Evolutionary conservation across 2,888 invertebrate genomes (phyloP), one percentile per base, ranked within the genome.

Genomic region (Cantharis lateralis): DNA sequence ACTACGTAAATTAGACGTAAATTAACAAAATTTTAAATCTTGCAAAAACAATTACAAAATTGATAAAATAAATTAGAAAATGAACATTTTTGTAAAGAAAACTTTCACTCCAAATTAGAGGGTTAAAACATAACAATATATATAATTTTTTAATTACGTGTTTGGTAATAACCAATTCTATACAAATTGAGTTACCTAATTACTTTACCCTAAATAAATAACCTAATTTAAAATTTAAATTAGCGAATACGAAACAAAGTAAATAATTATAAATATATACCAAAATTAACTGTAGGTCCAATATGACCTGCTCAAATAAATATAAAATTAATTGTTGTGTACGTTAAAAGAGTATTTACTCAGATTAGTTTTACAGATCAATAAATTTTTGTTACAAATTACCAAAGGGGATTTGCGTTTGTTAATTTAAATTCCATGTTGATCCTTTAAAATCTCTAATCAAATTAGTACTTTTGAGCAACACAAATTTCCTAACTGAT

Each of bases 381-480:
- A 70, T 70, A 70, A 70, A 66, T 66, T 66, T 66, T 66, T 66
- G 64, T 72, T 72, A 64, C 72, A 72, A 72, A 72, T 64, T 64
- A 18, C 28, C 20, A 20, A 32, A 66, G 62, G 16, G 72, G 48
- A 61, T 72, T 72, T 68, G 13, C 68, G 64, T 73, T 69, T 73
- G 15, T 15, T 16, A 64, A 63, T 61, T 68, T 28, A 70, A 69
- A 74, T 62, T 74, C 32, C 69, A 48, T 20, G 18, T 70, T 62
- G 63, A 74, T 70, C 66, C 68, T 28, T 70, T 62, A n/a, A 64
- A 74, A 69, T 75, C 77, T 71, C 77, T 71, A 77, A 77, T 74
- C 74, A 72, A 77, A 77, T 77, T 77, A 77, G 77, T 71, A 71
- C 62, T 32, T 70, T 62, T 74, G 68, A 78, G 71, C 70, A 73